Percentiles rank a stretch among this genome's conserved stretches.
Conservation (phyloP, 2,888 invertebrate species). For the Lissonota sp. region DNA sequence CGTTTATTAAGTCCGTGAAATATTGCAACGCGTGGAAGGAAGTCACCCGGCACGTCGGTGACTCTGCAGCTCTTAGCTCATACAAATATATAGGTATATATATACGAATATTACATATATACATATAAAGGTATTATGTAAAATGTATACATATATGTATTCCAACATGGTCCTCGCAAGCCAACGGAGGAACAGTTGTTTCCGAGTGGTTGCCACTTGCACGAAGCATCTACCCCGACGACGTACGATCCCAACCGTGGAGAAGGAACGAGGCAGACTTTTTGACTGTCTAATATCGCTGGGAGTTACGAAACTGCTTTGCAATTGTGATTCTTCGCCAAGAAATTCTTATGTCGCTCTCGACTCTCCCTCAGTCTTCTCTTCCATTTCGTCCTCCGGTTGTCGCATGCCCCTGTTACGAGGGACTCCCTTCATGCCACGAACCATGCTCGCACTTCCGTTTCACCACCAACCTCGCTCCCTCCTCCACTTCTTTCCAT, state of each 20-base stretch:
- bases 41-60: constrained; percentile 54
- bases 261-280: constrained; percentile 58
- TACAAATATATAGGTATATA: constrained; percentile 2
- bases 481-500: constrained; percentile 13
- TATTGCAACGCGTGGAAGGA: constrained; percentile 68
- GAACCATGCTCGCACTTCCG: constrained; percentile 52
- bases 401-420: constrained; percentile 37
- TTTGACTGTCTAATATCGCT: constrained; percentile 73
- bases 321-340: constrained; percentile 75
- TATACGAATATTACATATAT: constrained; percentile 31
- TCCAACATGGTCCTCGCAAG: constrained; percentile 27
- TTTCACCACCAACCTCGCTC: constrained; percentile 22
- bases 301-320: constrained; percentile 75
- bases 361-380: constrained; percentile 27
- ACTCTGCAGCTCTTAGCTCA: constrained; percentile 33
- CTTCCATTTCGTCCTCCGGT: constrained; percentile 21
- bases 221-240: constrained; percentile 43
- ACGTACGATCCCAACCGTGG: constrained; percentile 52
- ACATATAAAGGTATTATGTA: not conserved
- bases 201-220: constrained; percentile 68
- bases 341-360: constrained; percentile 66
- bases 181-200: constrained; percentile 66
- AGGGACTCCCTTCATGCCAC: constrained; percentile 42
- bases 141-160: constrained; percentile 14
- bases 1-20: constrained; percentile 73